A percentile compares a stretch with the other conserved stretches of the same genome.
phyloP scores from a whole-genome alignment of 2,113 vertebrate species.

The Chamaetylas fuelleborni region DNA sequence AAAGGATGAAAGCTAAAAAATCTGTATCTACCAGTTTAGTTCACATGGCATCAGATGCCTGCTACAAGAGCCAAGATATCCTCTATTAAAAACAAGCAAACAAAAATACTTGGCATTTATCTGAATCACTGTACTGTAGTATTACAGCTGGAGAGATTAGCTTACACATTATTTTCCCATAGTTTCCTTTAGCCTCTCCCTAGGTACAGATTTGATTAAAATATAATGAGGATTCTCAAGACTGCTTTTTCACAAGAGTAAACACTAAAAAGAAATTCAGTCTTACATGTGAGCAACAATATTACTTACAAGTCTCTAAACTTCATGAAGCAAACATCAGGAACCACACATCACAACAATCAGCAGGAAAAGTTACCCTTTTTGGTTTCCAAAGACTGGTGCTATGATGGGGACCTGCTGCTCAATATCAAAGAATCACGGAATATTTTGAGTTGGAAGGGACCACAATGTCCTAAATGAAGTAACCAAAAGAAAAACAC shows the following conservation, averaged over 20 bases:
- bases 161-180: constrained; percentile 2
- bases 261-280: constrained; percentile 21
- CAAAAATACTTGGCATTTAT: neutral
- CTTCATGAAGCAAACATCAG: neutral
- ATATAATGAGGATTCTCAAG: constrained; percentile 41
- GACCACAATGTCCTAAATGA: neutral
- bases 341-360: neutral
- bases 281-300: neutral
- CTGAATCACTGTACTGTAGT: constrained; percentile 1
- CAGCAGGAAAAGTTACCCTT: neutral
- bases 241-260: constrained; percentile 29
- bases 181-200: constrained; percentile 37
- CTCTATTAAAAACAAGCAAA: neutral
- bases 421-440: neutral
- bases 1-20: neutral
- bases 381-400: neutral
- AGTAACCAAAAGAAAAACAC: neutral
- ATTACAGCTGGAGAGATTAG: constrained; percentile 34
- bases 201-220: constrained; percentile 49
- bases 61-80: neutral
- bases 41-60: constrained; percentile 9
- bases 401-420: neutral
- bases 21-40: neutral
- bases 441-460: neutral
- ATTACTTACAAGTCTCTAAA: neutral